Base-by-base conservation (phyloP, 2,888 invertebrate species). In the Tiphia femorata region DNA sequence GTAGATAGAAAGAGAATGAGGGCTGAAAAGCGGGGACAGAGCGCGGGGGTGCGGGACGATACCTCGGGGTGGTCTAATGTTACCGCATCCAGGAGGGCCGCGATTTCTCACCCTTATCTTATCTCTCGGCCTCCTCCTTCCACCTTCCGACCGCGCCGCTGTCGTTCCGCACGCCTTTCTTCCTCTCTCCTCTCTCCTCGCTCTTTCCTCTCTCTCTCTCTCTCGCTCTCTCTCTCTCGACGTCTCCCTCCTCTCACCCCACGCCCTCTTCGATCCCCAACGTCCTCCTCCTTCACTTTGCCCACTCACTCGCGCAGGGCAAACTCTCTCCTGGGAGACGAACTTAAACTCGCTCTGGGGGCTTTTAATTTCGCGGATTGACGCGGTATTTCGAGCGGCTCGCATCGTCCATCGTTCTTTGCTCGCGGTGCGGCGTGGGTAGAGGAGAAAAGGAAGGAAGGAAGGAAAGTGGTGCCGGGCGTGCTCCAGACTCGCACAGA, bases 51-150 rank as follows among this genome's bases (percentile, higher is more conserved):
- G 37, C 56, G 42, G 43, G 49, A 49, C 10, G 42, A 50, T 38
- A 62, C 51, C n/a, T n/a, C 30, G 62, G 58, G 49, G 50, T 43
- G 64, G 70, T 72, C 71, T 76, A 76, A 76, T 72, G 76, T 77
- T 76, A 75, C 76, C 75, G 72, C 77, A 78, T 78, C 75, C 77
- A 76, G 67, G 70, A 75, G 76, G 76, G 70, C 66, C 67, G 70
- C 76, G 78, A 80, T 80, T 80, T 80, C 79, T 79, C 79, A 80
- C 74, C 75, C 78, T 80, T 80, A 80, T 80, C 80, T 80, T 80
- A 80, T 79, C 80, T 73, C 50, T 55, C 64, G 49, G 56, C 60
- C 48, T 41, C 30, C 48, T 30, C 21, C 41, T 12, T 47, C 35
- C 49, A 54, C 60, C 46, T 57, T 54, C 42, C 43, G 23, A 53